These are phyloP conservation scores for Sarcophilus harrisii DNA, from an alignment of 2,797 vertebrate species.

Conservation along the genomic window DNA sequence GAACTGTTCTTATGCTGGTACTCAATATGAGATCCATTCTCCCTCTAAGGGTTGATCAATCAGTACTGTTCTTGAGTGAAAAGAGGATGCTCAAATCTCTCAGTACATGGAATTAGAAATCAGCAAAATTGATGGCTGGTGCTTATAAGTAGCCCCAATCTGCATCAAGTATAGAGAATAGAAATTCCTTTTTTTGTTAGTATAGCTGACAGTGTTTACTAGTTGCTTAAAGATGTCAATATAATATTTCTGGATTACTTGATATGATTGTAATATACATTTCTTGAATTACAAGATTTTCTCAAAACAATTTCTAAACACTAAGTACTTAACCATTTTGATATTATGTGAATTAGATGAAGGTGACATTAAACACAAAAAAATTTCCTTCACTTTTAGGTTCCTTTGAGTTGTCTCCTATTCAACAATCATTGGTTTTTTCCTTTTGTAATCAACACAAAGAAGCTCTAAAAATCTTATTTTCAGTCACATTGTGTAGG, in stretches of 20 bases:
- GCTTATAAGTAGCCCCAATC: neutral
- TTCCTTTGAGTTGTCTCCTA: conserved; percentile 77
- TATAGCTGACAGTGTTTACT: conserved; percentile 22
- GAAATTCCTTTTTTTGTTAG: conserved; percentile 8
- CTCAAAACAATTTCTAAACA: conserved; percentile 24
- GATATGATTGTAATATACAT: conserved; percentile 10
- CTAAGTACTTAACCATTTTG: neutral
- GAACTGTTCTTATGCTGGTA: neutral
- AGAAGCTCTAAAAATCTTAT: conserved; percentile 84
- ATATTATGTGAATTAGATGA: neutral
- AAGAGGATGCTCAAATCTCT: neutral
- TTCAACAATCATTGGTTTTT: conserved; percentile 86
- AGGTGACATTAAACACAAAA: neutral
- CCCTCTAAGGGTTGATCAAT: neutral
- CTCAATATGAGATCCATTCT: neutral
- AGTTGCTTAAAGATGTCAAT: conserved; percentile 27
- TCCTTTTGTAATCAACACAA: conserved; percentile 86
- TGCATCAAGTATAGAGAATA: neutral
- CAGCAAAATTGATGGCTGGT: neutral
- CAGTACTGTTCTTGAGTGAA: neutral
- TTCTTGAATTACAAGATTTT: conserved; percentile 16
- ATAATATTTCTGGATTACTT: conserved; percentile 44
- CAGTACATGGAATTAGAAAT: neutral
- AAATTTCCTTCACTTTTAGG: conserved; percentile 67
- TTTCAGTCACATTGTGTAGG: conserved; percentile 50